Evolutionary conservation across 2,113 vertebrate species (phyloP), one percentile per base, ranked within the genome.

Genomic region (Oryzias curvinotus): DNA sequence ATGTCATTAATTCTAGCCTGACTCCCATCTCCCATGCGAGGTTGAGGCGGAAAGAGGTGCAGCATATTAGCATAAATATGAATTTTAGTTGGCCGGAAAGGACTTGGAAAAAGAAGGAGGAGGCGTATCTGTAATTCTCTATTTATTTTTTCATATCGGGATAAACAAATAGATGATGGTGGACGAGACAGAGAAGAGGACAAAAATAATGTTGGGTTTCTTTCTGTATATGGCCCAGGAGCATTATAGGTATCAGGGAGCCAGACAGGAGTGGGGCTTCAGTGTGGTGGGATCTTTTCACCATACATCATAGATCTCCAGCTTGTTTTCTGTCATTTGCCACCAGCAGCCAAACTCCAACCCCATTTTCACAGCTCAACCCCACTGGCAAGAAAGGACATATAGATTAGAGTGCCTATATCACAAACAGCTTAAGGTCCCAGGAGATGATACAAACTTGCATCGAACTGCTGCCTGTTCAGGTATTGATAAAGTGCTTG

Each of bases 1-100:
- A 85, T 89, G 87, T 91, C 90, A 91, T 91, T 91, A 91, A 90
- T 92, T 92, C 89, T 83, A 78, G 81, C 85, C 87, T 70, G 83
- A 76, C 89, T 89, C 73, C 81, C 73, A 81, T 90, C 87, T 90
- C 86, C 84, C 81, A 82, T 82, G 87, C 62, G 87, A 85, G 84
- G 84, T 73, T 67, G 77, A 80, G 82, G 82, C 68, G 43, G 78
- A 75, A 77, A 86, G 79, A 86, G 78, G 81, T 75, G 74, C 65
- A 17, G 30, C 42, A 68, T 80, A 91, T 92, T 91, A 88, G 85
- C 91, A 91, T 91, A 90, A 91, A 90, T 91, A 91, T 91, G 87
- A 91, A 91, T 91, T 92, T 90, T 90, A 85, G 85, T 90, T 88
- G 82, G 87, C 82, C 85, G 89, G 82, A 89, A 89, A 90, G 85